A percentile compares a stretch with the other conserved stretches of the same genome.
phyloP scores from a whole-genome alignment of 37 sponge, comb jelly and placozoan species.

The Theonella swinhoei region DNA sequence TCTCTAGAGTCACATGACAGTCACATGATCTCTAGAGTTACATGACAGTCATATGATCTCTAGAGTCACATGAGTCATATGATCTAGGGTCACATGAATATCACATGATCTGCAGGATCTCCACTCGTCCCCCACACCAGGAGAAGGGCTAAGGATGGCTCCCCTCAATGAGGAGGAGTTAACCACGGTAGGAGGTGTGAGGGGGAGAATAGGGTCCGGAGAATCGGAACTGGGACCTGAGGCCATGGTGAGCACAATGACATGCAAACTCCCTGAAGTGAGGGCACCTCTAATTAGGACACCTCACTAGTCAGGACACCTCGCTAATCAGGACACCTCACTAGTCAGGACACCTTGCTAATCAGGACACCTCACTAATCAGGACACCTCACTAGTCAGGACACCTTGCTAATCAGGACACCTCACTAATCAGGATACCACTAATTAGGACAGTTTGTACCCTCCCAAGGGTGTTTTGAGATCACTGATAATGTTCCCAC shows the following conservation, averaged over 20 bases:
- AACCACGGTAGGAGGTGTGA: background rate
- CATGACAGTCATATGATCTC: background rate
- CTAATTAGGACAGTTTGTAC: too few species aligned
- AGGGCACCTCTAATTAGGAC: too few species aligned
- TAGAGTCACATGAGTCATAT: background rate
- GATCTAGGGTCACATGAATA: background rate
- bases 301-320: too few species aligned
- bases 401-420: too few species aligned
- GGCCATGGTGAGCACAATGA: background rate
- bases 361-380: too few species aligned
- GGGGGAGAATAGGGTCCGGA: background rate
- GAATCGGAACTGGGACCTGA: slow-evolving; percentile 5
- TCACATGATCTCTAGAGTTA: background rate
- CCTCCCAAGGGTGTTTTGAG: too few species aligned
- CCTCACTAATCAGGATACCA: too few species aligned
- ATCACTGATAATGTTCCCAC: too few species aligned
- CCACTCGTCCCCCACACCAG: background rate
- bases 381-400: too few species aligned
- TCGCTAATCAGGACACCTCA: too few species aligned
- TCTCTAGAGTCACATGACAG: background rate
- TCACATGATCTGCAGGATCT: background rate
- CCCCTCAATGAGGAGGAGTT: background rate
- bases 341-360: too few species aligned
- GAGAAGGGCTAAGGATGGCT: background rate
- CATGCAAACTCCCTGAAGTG: too few species aligned